Evolutionary conservation across 2,888 invertebrate genomes (phyloP), one percentile per base, ranked within the genome.

Genomic region (Rhamnusium bicolor): DNA sequence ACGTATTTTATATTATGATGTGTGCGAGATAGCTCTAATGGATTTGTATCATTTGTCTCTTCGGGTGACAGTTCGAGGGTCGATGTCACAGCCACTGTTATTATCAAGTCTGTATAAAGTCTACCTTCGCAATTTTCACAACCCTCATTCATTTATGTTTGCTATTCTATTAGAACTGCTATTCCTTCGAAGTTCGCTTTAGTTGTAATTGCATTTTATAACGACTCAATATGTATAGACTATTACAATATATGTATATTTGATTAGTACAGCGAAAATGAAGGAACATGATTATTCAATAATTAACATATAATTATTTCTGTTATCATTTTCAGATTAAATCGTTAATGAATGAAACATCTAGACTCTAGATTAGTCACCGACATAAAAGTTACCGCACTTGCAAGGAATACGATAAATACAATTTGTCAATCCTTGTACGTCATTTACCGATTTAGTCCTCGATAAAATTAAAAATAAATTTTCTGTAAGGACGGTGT

Each of bases 31-130:
- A 82, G 78, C 81, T 72, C 81, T 84, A 84, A 84, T 84, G 84
- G 84, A 84, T 83, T 84, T 83, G 76, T 72, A 83, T 84, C 84
- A 84, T 84, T 84, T 84, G 83, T 84, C 84, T 84, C 81, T 73
- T 75, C 49, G 75, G 65, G 71, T 83, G 83, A 82, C 83, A 83
- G 77, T 74, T 73, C 68, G 78, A 76, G 78, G 79, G 79, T 75
- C 65, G 68, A 63, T 58, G 72, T 72, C 75, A 67, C 62, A 56
- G 70, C 68, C 54, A 72, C 65, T 69, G 63, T 61, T 72, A 67
- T 53, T 69, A 69, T 69, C 58, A 65, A 61, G 69, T 63, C 69
- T 62, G 72, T 72, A 32, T 46, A 69, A 58, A 53, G 54, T 69
- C 54, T 58, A 68, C 69, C 69, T 72, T 60, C 53, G 73, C 65